Evolutionary conservation across 1,140 invertebrate genomes (phyloP).

Genomic region (Penaeus japonicus): DNA sequence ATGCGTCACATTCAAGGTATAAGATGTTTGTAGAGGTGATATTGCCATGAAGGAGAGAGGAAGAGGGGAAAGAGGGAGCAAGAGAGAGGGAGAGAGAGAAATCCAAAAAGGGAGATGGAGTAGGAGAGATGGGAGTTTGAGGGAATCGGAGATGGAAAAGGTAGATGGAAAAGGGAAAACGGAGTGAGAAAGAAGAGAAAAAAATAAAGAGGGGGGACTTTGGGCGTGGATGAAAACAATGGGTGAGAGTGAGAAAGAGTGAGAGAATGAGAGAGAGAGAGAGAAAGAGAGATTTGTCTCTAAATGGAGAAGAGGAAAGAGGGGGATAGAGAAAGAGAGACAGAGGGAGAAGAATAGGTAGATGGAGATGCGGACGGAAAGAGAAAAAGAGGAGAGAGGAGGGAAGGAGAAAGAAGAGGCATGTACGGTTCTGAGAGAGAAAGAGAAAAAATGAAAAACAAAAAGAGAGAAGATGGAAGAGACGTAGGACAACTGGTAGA

Average conservation of each 20-base stretch:
- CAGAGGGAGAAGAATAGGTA: neutral
- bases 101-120: neutral
- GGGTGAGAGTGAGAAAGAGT: too few species aligned
- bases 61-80: neutral
- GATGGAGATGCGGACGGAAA: neutral
- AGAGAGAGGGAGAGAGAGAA: slow-evolving; percentile 8
- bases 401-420: neutral
- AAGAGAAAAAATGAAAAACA: slow-evolving; percentile 13
- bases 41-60: neutral
- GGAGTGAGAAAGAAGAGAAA: neutral
- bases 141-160: neutral
- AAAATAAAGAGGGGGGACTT: neutral
- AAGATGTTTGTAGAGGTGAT: too few species aligned
- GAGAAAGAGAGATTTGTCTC: neutral
- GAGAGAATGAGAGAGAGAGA: neutral
- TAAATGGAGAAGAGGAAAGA: neutral
- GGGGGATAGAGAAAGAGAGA: neutral
- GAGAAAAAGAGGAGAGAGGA: neutral
- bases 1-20: too few species aligned
- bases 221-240: too few species aligned
- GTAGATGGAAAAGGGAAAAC: neutral
- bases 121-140: neutral
- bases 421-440: neutral
- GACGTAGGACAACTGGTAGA: neutral
- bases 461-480: neutral